Conservation (phyloP, 2,888 invertebrate species). For the Sceliomorpha sp. region DNA sequence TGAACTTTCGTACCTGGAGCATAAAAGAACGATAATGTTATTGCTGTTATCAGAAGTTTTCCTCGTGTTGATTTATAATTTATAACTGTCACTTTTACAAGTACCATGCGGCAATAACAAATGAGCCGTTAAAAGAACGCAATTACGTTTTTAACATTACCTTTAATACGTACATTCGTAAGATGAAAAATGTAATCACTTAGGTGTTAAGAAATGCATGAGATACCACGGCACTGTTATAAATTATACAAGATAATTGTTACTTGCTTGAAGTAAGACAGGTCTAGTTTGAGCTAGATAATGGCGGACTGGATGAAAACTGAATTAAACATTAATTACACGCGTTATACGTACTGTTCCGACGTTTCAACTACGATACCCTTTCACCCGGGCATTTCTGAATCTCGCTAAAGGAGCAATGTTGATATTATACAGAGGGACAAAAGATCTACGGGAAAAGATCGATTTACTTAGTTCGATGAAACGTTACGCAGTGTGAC, state of each 20-base stretch:
- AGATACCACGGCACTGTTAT: slow-evolving; percentile 12
- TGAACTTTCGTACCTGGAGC: no score
- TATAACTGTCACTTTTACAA: slow-evolving; percentile 2
- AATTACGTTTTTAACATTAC: slow-evolving; percentile 7
- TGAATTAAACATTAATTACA: neutral
- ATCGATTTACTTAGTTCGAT: no score
- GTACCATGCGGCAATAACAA: slow-evolving; percentile 1
- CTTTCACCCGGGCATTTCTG: no score
- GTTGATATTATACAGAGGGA: no score
- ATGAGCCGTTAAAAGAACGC: slow-evolving; percentile 8
- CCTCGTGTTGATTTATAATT: no score
- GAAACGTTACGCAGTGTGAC: no score
- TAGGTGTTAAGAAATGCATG: slow-evolving; percentile 20
- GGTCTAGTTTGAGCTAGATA: slow-evolving; percentile 22
- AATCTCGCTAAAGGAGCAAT: no score
- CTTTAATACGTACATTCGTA: slow-evolving; percentile 5
- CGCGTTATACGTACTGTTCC: no score
- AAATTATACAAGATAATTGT: slow-evolving; percentile 26
- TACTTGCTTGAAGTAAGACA: slow-evolving; percentile 11
- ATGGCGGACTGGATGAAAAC: slow-evolving; percentile 8
- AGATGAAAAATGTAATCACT: slow-evolving; percentile 17
- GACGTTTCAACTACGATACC: no score
- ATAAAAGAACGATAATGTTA: no score
- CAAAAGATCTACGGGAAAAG: no score
- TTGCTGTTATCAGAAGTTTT: no score